phyloP scores from a whole-genome alignment of 2,888 invertebrate species.

The Sphinx pinastri region DNA sequence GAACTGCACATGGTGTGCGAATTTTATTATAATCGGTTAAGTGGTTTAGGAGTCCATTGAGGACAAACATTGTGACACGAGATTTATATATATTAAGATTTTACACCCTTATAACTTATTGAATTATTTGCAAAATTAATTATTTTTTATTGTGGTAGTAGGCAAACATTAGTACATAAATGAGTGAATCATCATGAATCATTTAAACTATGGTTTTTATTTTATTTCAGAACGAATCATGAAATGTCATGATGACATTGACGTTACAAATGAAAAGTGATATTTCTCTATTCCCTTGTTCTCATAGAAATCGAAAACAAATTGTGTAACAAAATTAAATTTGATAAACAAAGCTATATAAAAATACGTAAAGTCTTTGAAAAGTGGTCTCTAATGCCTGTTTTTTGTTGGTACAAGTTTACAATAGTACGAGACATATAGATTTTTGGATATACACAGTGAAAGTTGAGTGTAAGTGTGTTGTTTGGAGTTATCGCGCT shows the following conservation, averaged over 20 bases:
- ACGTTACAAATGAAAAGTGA: constrained; percentile 16
- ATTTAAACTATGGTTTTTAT: no score
- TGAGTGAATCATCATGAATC: no score
- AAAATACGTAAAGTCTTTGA: not conserved
- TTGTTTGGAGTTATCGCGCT: constrained; percentile 47
- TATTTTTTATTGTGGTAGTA: no score
- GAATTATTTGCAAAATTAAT: no score
- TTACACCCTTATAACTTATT: no score
- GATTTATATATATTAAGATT: no score
- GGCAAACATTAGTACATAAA: no score
- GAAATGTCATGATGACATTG: not conserved
- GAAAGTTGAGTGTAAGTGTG: constrained; percentile 32
- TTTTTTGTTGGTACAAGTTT: not conserved
- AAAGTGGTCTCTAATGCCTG: not conserved
- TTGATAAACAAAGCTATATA: not conserved
- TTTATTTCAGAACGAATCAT: not conserved
- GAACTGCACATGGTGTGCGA: no score
- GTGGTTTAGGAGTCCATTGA: no score
- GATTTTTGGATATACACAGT: constrained; percentile 11
- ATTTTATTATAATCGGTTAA: no score
- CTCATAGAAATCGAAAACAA: constrained; percentile 9
- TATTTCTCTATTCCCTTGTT: constrained; percentile 21
- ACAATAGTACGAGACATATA: not conserved
- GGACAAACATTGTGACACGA: no score
- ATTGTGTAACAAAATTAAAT: constrained; percentile 16